phyloP scores from a whole-genome alignment of 1,140 invertebrate species.

The Streblospio benedicti region DNA sequence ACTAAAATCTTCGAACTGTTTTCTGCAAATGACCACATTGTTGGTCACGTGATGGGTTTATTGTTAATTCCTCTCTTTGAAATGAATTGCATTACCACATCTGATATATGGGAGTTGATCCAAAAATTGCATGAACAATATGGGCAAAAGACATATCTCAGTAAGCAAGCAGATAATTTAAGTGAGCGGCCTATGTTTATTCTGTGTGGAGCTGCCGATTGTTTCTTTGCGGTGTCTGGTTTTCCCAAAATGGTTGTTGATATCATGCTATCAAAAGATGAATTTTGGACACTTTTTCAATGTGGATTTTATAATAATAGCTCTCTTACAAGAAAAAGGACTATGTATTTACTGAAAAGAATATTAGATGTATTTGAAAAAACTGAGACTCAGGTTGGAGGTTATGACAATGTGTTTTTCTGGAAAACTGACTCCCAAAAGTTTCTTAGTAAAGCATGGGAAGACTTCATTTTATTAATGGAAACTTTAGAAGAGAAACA shows the following conservation, averaged over 20 bases:
- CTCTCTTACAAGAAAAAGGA: background rate
- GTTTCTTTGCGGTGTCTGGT: background rate
- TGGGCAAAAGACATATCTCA: background rate
- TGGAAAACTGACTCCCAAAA: conserved; percentile 10
- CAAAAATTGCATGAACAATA: no score
- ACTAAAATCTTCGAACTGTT: no score
- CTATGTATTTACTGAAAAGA: background rate
- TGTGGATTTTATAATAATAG: conserved; percentile 2
- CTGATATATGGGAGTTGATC: no score
- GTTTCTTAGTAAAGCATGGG: conserved; percentile 23
- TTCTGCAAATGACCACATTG: no score
- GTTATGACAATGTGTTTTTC: conserved; percentile 20
- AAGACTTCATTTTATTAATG: conserved; percentile 48
- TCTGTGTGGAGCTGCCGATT: background rate
- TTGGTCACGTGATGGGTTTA: no score
- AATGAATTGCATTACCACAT: no score
- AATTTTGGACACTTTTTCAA: background rate
- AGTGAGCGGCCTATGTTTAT: background rate
- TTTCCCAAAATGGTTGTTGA: background rate
- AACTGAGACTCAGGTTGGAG: no score
- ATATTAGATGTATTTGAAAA: background rate
- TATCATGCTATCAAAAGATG: background rate
- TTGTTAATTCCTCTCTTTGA: no score
- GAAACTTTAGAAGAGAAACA: conserved; percentile 57
- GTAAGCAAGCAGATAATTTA: no score